Evolutionary conservation across 2,888 invertebrate genomes (phyloP), one percentile per base, ranked within the genome.

Genomic region (Serripes groenlandicus): DNA sequence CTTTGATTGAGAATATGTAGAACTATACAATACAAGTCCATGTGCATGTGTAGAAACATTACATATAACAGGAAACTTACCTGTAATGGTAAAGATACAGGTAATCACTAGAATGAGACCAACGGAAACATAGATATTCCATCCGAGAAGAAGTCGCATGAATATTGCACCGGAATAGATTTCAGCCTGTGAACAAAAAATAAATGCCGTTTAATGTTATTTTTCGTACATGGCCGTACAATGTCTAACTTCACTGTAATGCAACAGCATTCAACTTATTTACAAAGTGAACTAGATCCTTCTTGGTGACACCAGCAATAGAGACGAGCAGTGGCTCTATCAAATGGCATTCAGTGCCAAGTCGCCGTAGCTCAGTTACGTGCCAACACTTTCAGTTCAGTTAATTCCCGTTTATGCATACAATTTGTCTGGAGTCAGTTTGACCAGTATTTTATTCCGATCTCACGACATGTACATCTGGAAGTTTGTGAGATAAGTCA

Each of bases 141-240:
- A 94, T 28, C 95, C 94, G 35, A 95, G 88, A 5, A 95, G 74
- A 75, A 95, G 94, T 76, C 95, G 94, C 74, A 96, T 95, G 91
- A 96, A 96, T 30, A 96, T 92, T 1, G 95, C 95, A 18, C 96
- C 96, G 30, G 95, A 95, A 89, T 95, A 96, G 71, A 96, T 90
- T 89, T 93, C 93, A 26, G 90, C 92, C 94, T 94, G 87, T 35
- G 70, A 78, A 56, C 37, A 71, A 18, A 60, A 58, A 30, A 23
- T 32, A 26, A 4, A 18, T 60, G 30, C 28, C 18, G 3, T 3
- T 60, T 3, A 56, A 56, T 56, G 9, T 11, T 18, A 9, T 23
- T 9, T 9, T 56, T 18, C 26, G n/a, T n/a, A n/a, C 7, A 18
- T 18, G 56, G 23, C 56, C 9, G 56, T 7, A 23, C 9, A 23